A percentile compares a stretch with the other conserved stretches of the same genome.
Conservation (phyloP, 2,113 vertebrate genomes). For the Ranitomeya variabilis region DNA sequence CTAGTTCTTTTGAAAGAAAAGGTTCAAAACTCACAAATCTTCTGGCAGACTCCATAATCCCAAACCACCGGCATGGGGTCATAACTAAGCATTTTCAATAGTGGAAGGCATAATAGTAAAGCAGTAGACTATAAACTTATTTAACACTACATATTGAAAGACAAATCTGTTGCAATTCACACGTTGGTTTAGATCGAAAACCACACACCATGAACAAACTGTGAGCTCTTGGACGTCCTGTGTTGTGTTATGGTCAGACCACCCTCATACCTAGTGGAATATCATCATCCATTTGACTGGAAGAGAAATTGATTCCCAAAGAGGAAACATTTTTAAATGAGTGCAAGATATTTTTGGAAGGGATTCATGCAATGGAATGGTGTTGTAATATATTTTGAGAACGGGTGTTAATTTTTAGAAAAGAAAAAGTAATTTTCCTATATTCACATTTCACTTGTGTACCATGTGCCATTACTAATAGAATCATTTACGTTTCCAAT, state of each 20-base stretch:
- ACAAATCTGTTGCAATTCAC: neutral
- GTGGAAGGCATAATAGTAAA: conserved; percentile 3
- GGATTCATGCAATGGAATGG: neutral
- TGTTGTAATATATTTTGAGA: conserved; percentile 7
- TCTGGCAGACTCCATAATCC: neutral
- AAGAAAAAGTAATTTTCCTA: neutral
- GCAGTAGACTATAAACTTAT: conserved; percentile 5
- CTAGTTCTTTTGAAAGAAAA: neutral
- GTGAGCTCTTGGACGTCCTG: neutral
- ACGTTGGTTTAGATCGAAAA: conserved; percentile 21
- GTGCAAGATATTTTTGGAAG: neutral
- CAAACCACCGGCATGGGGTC: neutral
- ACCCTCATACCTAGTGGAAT: conserved; percentile 25
- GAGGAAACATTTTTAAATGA: neutral
- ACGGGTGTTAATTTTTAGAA: neutral
- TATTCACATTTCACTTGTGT: neutral
- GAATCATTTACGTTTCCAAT: too few species aligned
- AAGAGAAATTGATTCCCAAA: conserved; percentile 12
- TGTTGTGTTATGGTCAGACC: conserved; percentile 25
- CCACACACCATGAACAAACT: conserved; percentile 23
- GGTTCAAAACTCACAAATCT: neutral
- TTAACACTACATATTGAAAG: neutral
- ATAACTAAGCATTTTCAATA: neutral
- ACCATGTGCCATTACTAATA: neutral
- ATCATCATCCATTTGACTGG: conserved; percentile 7